phyloP scores from a whole-genome alignment of 2,888 invertebrate genomes.

The Drosophila lacicola region DNA sequence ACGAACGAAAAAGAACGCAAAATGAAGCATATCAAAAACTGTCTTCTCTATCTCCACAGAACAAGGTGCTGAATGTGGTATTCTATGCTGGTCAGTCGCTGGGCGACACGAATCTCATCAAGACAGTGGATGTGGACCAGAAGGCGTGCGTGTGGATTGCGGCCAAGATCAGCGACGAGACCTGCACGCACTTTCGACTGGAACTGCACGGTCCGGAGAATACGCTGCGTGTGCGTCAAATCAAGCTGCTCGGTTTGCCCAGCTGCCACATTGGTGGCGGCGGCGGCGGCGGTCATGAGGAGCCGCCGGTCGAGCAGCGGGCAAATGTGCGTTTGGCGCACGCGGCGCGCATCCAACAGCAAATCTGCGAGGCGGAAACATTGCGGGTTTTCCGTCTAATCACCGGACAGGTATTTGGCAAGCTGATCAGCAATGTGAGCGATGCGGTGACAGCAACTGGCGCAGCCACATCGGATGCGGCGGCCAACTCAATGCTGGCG shows the following conservation, averaged over 20 bases:
- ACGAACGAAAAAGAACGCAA: too few relatives aligned
- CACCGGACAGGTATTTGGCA: constrained; percentile 94
- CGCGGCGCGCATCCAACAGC: constrained; percentile 89
- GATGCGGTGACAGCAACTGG: constrained; percentile 51
- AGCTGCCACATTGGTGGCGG: constrained; percentile 45
- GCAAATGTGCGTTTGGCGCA: constrained; percentile 81
- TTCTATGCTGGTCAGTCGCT: constrained; percentile 93
- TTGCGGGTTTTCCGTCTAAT: constrained; percentile 95
- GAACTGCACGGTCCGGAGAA: constrained; percentile 97
- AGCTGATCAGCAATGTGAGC: constrained; percentile 88
- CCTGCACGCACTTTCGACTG: constrained; percentile 89
- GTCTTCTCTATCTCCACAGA: constrained; percentile 86
- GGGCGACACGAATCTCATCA: constrained; percentile 92
- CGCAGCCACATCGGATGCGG: constrained; percentile 15
- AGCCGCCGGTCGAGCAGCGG: constrained; percentile 54
- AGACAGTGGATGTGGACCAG: constrained; percentile 93
- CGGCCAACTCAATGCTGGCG: constrained; percentile 80
- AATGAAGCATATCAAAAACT: too few relatives aligned
- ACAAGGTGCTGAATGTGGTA: constrained; percentile 94
- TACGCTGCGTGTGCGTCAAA: constrained; percentile 94
- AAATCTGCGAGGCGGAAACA: constrained; percentile 96
- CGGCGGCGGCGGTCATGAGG: constrained; percentile 9
- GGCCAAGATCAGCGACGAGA: constrained; percentile 89
- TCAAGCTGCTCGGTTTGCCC: constrained; percentile 89
- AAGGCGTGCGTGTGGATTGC: constrained; percentile 96